These are phyloP conservation scores for Acridotheres tristis DNA, from an alignment of 2,797 vertebrate species.

Conservation along the genomic window DNA sequence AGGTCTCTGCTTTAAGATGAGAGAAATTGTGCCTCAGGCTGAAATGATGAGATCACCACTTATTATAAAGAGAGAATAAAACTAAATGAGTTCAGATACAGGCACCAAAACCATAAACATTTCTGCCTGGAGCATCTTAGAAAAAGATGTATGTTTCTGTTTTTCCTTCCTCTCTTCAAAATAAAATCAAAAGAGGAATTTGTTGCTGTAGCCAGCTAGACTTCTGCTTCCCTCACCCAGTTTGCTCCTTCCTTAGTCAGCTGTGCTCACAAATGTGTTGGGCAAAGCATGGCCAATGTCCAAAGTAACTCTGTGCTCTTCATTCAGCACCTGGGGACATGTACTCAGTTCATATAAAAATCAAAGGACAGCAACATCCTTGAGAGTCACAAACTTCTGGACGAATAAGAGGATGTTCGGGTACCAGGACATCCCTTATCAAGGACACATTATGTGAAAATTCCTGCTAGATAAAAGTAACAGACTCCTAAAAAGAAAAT, in stretches of 20 bases:
- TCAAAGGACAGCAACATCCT: neutral
- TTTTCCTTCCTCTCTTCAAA: conserved; percentile 29
- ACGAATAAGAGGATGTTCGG: neutral
- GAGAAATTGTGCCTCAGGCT: conserved; percentile 3
- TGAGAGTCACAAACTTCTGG: neutral
- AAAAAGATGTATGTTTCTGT: conserved; percentile 15
- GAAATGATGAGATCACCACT: neutral
- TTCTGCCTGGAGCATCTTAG: conserved; percentile 31
- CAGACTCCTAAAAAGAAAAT: neutral
- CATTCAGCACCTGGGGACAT: neutral
- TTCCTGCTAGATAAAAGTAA: neutral
- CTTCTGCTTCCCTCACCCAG: neutral
- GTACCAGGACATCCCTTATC: neutral
- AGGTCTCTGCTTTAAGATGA: conserved; percentile 27
- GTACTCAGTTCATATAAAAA: neutral
- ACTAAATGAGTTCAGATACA: conserved; percentile 16
- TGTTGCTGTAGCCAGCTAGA: neutral
- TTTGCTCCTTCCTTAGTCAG: neutral
- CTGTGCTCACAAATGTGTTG: rapidly evolving
- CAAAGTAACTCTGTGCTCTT: neutral
- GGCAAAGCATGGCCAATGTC: neutral
- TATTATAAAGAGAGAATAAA: conserved; percentile 47
- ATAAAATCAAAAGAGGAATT: conserved; percentile 47
- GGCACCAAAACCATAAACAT: conserved; percentile 32
- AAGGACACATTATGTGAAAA: neutral